phyloP scores from a whole-genome alignment of 2,113 vertebrate genomes.

The Nyctereutes procyonoides region DNA sequence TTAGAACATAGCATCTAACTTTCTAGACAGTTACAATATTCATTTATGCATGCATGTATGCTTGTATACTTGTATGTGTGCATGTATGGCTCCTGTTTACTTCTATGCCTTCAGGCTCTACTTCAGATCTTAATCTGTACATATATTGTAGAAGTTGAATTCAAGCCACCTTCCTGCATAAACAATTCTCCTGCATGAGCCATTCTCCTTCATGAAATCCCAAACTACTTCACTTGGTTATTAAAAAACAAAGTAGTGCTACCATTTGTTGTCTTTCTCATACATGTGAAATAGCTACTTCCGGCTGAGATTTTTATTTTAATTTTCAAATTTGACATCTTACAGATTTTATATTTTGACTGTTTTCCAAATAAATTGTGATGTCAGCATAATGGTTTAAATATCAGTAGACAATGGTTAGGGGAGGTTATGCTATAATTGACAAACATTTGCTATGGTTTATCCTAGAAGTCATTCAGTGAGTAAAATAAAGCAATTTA shows the following conservation, averaged over 20 bases:
- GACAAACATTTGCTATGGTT: conserved; percentile 2
- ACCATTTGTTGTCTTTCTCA: not conserved
- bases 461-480: not conserved
- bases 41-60: not conserved
- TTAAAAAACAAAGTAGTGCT: not conserved
- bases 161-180: not conserved
- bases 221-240: not conserved
- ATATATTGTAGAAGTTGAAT: not conserved
- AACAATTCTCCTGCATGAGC: not conserved
- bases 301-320: not conserved
- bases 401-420: not conserved
- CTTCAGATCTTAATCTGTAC: not conserved
- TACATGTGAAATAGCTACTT: not conserved
- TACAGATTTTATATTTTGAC: not conserved
- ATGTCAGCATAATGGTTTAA: not conserved
- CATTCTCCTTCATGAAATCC: not conserved
- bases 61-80: not conserved
- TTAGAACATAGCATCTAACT: not conserved
- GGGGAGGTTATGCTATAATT: not conserved
- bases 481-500: conserved; percentile 35
- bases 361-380: not conserved
- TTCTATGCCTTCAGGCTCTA: not conserved
- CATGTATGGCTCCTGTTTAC: not conserved
- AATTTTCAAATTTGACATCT: conserved; percentile 8
- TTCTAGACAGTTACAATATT: not conserved